Evolutionary conservation across 2,113 vertebrate species (phyloP).

Genomic region (Carlito syrichta): DNA sequence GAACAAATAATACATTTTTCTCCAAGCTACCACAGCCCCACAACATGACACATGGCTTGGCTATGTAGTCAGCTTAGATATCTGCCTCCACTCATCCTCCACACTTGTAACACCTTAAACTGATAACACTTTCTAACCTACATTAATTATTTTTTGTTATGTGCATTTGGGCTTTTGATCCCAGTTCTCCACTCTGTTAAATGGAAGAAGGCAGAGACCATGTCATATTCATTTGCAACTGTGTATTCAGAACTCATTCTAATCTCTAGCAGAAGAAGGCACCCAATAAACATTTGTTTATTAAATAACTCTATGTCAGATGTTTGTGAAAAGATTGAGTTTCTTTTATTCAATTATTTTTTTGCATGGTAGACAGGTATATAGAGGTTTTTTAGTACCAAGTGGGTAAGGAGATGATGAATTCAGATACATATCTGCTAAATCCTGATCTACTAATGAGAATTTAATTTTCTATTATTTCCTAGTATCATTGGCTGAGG

Average conservation of each 20-base stretch:
- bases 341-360: not conserved
- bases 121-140: not conserved
- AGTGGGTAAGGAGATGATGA: not conserved
- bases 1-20: not conserved
- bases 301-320: not conserved
- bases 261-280: not conserved
- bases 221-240: not conserved
- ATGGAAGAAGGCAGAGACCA: not conserved
- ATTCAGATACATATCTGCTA: not conserved
- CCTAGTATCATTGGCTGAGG: not conserved
- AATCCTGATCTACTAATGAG: not conserved
- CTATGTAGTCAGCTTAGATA: too few species aligned
- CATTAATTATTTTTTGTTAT: not conserved
- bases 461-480: not conserved
- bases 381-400: not conserved
- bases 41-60: fast-evolving
- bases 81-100: fast-evolving
- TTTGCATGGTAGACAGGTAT: not conserved
- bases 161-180: not conserved
- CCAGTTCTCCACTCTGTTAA: not conserved
- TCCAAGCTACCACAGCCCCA: not conserved
- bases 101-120: not conserved
- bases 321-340: not conserved
- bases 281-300: not conserved
- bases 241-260: not conserved